phyloP scores from a whole-genome alignment of 2,888 invertebrate genomes.

The Andrena marginata region DNA sequence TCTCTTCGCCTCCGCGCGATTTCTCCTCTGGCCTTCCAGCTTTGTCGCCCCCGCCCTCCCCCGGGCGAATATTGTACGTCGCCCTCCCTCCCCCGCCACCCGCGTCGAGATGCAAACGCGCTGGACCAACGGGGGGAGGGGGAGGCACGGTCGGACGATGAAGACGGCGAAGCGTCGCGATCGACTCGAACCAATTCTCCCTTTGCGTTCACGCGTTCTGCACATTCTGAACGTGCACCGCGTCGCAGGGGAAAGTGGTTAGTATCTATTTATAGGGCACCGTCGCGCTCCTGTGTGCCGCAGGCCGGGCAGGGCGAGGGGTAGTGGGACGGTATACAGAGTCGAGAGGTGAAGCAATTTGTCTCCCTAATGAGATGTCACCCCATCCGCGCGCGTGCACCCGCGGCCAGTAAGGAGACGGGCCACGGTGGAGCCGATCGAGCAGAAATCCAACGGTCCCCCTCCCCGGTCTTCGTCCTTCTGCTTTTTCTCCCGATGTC shows the following conservation, averaged over 20 bases:
- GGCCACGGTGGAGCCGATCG: slow-evolving; percentile 71
- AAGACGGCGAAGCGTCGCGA: slow-evolving; percentile 1
- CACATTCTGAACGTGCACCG: slow-evolving; percentile 56
- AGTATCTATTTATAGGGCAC: slow-evolving; percentile 72
- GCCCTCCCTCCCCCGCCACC: not conserved
- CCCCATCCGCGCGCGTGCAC: slow-evolving; percentile 77
- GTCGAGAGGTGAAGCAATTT: slow-evolving; percentile 84
- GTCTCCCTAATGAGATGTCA: slow-evolving; percentile 85
- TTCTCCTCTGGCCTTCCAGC: not conserved
- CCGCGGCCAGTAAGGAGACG: slow-evolving; percentile 71
- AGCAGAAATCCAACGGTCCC: slow-evolving; percentile 69
- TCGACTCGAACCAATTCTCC: slow-evolving; percentile 29
- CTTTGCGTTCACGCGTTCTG: slow-evolving; percentile 56
- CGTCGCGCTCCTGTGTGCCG: slow-evolving; percentile 50
- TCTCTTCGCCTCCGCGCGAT: not conserved
- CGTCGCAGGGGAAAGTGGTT: slow-evolving; percentile 55
- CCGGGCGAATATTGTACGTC: not conserved
- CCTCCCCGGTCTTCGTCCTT: slow-evolving; percentile 39
- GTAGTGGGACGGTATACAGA: slow-evolving; percentile 56
- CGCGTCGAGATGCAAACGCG: not conserved
- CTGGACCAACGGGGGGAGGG: no score
- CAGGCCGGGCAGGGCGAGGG: slow-evolving; percentile 25
- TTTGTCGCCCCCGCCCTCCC: slow-evolving; percentile 10
- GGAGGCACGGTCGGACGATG: slow-evolving; percentile 10
- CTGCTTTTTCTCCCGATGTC: slow-evolving; percentile 21